Evolutionary conservation across 2,113 vertebrate species (phyloP).

Genomic region (Fregata magnificens): DNA sequence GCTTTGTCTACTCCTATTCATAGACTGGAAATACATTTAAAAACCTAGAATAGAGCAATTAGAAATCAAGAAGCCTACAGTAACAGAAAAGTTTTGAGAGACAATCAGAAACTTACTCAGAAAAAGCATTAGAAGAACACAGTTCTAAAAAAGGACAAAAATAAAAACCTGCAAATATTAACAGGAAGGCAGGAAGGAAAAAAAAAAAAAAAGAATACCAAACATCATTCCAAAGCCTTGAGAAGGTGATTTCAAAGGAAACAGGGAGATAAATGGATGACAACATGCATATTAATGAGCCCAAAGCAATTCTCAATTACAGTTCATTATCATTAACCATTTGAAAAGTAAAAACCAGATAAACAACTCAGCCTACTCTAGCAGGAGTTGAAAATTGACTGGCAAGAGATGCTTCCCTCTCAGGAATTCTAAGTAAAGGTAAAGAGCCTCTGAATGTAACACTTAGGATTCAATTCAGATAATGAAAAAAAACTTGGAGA

Average conservation of each 20-base stretch:
- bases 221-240: background rate
- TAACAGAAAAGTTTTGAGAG: background rate
- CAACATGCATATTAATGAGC: conserved; percentile 38
- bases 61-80: background rate
- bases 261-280: conserved; percentile 7
- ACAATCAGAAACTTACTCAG: background rate
- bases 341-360: conserved; percentile 40
- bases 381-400: conserved; percentile 12
- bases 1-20: background rate
- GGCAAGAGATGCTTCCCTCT: conserved; percentile 6
- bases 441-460: background rate
- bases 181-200: background rate
- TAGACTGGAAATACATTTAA: background rate
- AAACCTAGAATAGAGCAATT: background rate
- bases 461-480: conserved; percentile 33
- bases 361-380: background rate
- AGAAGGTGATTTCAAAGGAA: conserved; percentile 61
- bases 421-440: conserved; percentile 42
- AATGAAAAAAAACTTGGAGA: background rate
- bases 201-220: background rate
- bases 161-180: background rate
- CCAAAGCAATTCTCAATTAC: conserved; percentile 30
- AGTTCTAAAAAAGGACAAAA: background rate
- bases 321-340: conserved; percentile 45
- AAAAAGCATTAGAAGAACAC: background rate